Evolutionary conservation across 1,140 invertebrate genomes (phyloP).

Genomic region (Aphaenogaster rudis): DNA sequence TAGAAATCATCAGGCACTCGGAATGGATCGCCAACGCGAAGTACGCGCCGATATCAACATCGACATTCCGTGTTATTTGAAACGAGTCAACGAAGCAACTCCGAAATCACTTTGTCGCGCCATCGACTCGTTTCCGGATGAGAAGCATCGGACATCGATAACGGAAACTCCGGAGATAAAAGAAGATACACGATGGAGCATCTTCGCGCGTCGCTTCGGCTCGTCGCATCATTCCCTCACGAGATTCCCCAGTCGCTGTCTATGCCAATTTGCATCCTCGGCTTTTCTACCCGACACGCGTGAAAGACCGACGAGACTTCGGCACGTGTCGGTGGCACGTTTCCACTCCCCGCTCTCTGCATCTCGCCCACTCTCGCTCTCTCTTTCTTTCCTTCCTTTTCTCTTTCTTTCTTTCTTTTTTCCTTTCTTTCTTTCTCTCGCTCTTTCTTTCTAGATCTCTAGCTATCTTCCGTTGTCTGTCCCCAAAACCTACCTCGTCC

Average conservation of each 20-base stretch:
- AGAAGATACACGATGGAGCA: slow-evolving; percentile 11
- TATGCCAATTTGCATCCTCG: slow-evolving; percentile 54
- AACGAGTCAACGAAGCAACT: slow-evolving; percentile 29
- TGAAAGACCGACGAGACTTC: slow-evolving; percentile 43
- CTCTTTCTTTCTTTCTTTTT: not conserved
- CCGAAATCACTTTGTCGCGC: not conserved
- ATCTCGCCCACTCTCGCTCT: slow-evolving; percentile 27
- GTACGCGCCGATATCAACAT: not conserved
- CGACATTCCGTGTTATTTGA: not conserved
- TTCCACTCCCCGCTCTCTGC: slow-evolving; percentile 43
- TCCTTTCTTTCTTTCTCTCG: not conserved
- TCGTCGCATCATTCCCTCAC: slow-evolving; percentile 21
- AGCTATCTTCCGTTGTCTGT: slow-evolving; percentile 70
- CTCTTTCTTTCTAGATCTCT: slow-evolving; percentile 33
- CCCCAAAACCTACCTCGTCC: slow-evolving; percentile 86
- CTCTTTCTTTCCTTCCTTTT: not conserved
- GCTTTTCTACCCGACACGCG: slow-evolving; percentile 56
- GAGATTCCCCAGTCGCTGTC: slow-evolving; percentile 9
- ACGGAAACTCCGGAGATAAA: slow-evolving; percentile 17
- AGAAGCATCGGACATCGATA: slow-evolving; percentile 12
- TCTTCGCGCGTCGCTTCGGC: slow-evolving; percentile 23
- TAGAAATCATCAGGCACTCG: slow-evolving; percentile 16
- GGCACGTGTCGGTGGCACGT: slow-evolving; percentile 53
- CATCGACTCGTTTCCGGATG: slow-evolving; percentile 12
- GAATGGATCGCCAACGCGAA: not conserved